phyloP scores from a whole-genome alignment of 2,888 invertebrate genomes.

The Polietes domitor region DNA sequence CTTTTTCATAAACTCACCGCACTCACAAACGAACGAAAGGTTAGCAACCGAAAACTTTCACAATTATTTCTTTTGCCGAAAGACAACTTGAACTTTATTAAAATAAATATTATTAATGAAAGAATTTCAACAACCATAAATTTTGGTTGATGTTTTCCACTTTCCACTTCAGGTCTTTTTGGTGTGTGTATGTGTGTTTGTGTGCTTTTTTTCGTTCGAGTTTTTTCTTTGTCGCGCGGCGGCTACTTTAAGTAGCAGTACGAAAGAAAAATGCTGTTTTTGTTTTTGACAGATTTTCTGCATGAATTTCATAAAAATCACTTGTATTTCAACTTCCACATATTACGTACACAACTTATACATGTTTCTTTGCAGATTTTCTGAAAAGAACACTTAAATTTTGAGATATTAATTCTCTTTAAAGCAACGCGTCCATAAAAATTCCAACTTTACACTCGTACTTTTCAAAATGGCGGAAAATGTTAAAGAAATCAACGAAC shows the following conservation, averaged over 20 bases:
- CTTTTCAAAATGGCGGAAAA: conserved; percentile 81
- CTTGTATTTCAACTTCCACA: conserved; percentile 19
- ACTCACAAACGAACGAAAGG: conserved; percentile 24
- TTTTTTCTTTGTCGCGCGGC: conserved; percentile 61
- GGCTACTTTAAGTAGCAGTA: conserved; percentile 40
- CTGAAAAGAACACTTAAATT: conserved; percentile 63
- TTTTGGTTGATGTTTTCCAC: conserved; percentile 21
- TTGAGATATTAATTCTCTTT: conserved; percentile 73
- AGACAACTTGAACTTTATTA: conserved; percentile 17
- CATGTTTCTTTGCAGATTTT: conserved; percentile 2
- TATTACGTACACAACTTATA: background rate
- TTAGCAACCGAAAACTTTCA: conserved; percentile 43
- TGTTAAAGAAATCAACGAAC: conserved; percentile 69
- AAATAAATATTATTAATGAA: conserved; percentile 10
- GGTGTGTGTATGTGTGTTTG: conserved; percentile 18
- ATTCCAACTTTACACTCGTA: conserved; percentile 79
- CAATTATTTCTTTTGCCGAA: conserved; percentile 39
- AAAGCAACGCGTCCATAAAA: conserved; percentile 80
- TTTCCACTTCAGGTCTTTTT: conserved; percentile 40
- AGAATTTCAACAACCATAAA: background rate
- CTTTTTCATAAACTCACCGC: conserved; percentile 54
- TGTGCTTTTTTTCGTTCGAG: conserved; percentile 39
- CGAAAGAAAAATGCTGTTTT: conserved; percentile 49
- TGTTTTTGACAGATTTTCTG: conserved; percentile 6
- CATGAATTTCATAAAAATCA: conserved; percentile 24